Evolutionary conservation across 2,113 vertebrate species (phyloP).

Genomic region (Prochilodus magdalenae): DNA sequence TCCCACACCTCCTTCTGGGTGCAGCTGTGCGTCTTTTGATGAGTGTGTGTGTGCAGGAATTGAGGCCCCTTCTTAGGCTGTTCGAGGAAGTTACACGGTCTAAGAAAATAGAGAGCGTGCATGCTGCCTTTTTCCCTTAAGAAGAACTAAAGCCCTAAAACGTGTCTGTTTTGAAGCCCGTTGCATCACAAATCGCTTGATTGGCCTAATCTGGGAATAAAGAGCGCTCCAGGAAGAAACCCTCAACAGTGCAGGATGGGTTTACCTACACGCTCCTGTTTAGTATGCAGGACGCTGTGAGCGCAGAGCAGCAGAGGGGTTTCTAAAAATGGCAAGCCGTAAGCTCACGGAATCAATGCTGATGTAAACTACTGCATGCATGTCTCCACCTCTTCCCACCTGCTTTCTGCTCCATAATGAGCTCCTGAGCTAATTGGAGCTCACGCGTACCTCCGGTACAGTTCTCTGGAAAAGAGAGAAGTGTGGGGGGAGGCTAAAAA

Average conservation of each 20-base stretch:
- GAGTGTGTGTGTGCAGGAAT: no score
- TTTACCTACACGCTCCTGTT: background rate
- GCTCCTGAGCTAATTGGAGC: slow-evolving; percentile 8
- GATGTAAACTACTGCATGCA: background rate
- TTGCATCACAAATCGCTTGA: background rate
- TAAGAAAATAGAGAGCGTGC: no score
- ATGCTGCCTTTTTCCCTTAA: background rate
- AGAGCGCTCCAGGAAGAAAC: background rate
- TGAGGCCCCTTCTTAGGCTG: no score
- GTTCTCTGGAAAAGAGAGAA: background rate
- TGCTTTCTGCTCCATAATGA: slow-evolving; percentile 5
- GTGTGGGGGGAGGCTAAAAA: background rate
- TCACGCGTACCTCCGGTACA: background rate
- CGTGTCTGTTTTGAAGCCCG: background rate
- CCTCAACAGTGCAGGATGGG: background rate
- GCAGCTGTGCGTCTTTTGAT: no score
- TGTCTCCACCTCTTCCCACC: background rate
- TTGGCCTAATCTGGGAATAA: background rate
- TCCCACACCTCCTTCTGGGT: no score
- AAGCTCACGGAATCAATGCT: background rate
- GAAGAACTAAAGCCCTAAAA: background rate
- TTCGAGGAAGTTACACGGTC: no score
- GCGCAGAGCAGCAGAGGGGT: background rate
- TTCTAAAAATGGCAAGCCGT: slow-evolving; percentile 7
- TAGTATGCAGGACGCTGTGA: background rate